A percentile compares a stretch with the other conserved stretches of the same genome.
phyloP scores from a whole-genome alignment of 2,113 vertebrate species.

The Laticauda laticaudata region DNA sequence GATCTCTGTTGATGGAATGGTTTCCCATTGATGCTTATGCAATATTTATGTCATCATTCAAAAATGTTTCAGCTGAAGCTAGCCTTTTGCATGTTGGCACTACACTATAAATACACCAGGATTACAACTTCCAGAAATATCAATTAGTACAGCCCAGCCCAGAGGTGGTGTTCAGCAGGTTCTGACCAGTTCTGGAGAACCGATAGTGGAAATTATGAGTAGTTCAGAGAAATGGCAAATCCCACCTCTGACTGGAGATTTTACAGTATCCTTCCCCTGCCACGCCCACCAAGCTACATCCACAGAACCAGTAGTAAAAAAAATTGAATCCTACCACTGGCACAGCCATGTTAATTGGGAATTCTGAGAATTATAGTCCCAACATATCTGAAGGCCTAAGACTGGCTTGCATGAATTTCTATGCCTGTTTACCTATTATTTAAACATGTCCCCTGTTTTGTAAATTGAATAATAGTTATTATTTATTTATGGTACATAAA shows the following conservation, averaged over 20 bases:
- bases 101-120: neutral
- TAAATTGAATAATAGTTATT: neutral
- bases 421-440: neutral
- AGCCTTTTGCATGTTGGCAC: neutral
- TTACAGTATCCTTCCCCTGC: too few species aligned
- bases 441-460: neutral
- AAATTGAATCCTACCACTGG: too few species aligned
- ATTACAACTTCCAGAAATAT: neutral
- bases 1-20: neutral
- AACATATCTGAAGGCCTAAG: neutral
- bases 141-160: too few species aligned
- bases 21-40: neutral
- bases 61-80: neutral
- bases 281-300: too few species aligned
- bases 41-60: neutral
- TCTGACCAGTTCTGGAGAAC: too few species aligned
- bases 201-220: too few species aligned
- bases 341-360: neutral
- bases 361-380: neutral
- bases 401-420: neutral
- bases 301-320: too few species aligned
- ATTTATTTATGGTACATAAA: neutral
- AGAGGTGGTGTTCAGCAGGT: too few species aligned
- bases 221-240: too few species aligned
- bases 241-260: too few species aligned